Evolutionary conservation across 2,888 invertebrate genomes (phyloP).

Genomic region (Heliconius aoede): DNA sequence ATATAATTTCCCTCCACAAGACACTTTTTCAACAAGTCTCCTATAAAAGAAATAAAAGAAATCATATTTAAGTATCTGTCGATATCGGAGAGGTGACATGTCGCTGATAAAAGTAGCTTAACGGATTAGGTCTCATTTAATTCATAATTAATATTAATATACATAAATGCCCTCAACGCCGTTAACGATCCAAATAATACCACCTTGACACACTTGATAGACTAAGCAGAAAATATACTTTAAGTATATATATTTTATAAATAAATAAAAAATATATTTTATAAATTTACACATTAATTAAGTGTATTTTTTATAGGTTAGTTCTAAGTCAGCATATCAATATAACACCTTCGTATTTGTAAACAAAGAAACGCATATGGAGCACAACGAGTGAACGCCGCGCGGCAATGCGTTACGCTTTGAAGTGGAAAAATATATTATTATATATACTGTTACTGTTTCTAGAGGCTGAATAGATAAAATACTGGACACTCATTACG

Average conservation of each 20-base stretch:
- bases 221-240: too few species aligned
- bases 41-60: too few species aligned
- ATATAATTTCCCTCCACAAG: too few species aligned
- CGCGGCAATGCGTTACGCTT: conserved; percentile 19
- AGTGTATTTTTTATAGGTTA: neutral
- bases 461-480: neutral
- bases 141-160: neutral
- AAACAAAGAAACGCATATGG: conserved; percentile 44
- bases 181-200: too few species aligned
- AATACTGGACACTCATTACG: neutral
- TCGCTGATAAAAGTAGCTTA: neutral
- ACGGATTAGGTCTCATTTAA: neutral
- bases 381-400: conserved; percentile 34
- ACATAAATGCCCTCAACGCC: neutral
- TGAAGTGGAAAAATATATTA: conserved; percentile 28
- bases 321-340: conserved; percentile 43
- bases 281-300: neutral
- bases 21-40: too few species aligned
- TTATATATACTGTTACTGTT: too few species aligned
- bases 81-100: neutral
- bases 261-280: too few species aligned
- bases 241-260: too few species aligned
- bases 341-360: conserved; percentile 45
- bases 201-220: too few species aligned
- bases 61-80: neutral